phyloP scores from a whole-genome alignment of 35 echinoderm and acorn worm species.

The Stichopus chloronotus region DNA sequence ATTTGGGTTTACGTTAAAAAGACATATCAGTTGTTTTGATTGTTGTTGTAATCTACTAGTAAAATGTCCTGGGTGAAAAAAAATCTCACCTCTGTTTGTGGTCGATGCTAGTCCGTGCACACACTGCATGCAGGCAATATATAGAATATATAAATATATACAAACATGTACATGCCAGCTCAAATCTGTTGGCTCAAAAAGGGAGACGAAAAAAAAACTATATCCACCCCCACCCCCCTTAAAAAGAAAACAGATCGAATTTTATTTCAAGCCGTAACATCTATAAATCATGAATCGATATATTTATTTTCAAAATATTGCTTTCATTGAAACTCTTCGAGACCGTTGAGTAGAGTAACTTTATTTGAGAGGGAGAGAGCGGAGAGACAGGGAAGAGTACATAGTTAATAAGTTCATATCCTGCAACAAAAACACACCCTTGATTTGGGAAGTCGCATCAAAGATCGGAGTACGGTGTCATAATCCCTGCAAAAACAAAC shows the following conservation, averaged over 20 bases:
- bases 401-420: not conserved
- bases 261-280: slow-evolving; percentile 21
- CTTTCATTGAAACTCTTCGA: not conserved
- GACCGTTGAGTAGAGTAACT: not conserved
- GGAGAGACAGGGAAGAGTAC: not conserved
- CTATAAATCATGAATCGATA: slow-evolving; percentile 30
- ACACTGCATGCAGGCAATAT: no score
- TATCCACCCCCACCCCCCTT: not conserved
- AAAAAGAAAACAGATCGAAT: not conserved
- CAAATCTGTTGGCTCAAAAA: no score
- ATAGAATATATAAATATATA: no score
- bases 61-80: not conserved
- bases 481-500: slow-evolving; percentile 43
- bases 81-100: not conserved
- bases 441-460: not conserved
- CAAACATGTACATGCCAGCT: no score
- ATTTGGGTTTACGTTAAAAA: not conserved
- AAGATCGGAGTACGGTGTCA: slow-evolving; percentile 7
- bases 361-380: not conserved
- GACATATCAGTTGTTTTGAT: not conserved
- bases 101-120: not conserved
- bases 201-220: no score
- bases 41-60: not conserved
- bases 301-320: slow-evolving; percentile 43
- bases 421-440: slow-evolving; percentile 24